phyloP scores from a whole-genome alignment of 2,113 vertebrate genomes.

The Pterocles gutturalis region DNA sequence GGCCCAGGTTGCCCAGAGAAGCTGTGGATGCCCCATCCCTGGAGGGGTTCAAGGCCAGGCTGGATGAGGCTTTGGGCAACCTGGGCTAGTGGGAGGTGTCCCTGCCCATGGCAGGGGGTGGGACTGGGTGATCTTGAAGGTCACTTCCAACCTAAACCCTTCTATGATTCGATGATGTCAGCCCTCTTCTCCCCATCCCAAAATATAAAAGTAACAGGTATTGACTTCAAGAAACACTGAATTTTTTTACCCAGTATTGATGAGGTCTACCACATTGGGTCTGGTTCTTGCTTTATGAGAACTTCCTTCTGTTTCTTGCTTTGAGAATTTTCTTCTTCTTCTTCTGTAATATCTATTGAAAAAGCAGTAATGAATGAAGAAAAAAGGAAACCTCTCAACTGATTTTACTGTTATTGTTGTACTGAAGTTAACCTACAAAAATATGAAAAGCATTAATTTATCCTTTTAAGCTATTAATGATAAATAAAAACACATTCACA shows the following conservation, averaged over 20 bases:
- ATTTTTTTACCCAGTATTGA: conserved; percentile 55
- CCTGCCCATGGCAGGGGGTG: no score
- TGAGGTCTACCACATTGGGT: conserved; percentile 73
- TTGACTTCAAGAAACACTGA: not conserved
- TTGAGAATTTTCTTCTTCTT: conserved; percentile 7
- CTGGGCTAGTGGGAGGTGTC: no score
- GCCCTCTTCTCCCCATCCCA: not conserved
- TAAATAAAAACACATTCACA: not conserved
- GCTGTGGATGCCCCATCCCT: no score
- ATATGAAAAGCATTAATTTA: not conserved
- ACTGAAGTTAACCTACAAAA: no score
- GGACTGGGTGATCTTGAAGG: no score
- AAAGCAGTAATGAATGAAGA: not conserved
- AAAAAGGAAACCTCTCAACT: not conserved
- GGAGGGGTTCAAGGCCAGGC: no score
- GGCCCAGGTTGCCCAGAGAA: no score
- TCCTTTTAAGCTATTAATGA: not conserved
- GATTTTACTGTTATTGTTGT: not conserved
- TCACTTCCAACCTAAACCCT: not conserved
- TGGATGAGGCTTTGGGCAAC: no score
- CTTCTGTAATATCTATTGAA: conserved; percentile 66
- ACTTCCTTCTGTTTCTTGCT: no score
- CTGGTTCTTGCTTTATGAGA: conserved; percentile 74
- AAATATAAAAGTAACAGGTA: not conserved
- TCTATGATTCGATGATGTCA: not conserved